Evolutionary conservation across 2,797 vertebrate species (phyloP), one percentile per base, ranked within the genome.

Genomic region (Ammospiza maritima): DNA sequence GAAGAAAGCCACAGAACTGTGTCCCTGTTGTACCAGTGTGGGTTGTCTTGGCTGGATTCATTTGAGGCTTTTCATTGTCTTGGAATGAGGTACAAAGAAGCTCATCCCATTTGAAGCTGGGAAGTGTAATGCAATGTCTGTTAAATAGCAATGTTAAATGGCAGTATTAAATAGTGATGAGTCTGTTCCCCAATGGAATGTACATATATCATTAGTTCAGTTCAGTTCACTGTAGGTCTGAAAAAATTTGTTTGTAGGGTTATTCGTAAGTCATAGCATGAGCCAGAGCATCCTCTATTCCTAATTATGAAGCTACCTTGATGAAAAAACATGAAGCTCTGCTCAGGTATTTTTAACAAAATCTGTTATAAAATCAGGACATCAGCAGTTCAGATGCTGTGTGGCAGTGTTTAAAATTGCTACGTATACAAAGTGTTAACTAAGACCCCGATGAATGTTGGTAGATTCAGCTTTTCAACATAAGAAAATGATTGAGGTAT

Each of bases 1-100:
- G 70, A 66, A 75, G 30, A 40, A 84, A 88, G 54, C 27, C 36
- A 47, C 6, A 1, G 1, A 74, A 7, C 17, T 40, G 5, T 7
- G 15, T 44, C n/a, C 30, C 36, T 62, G n/a, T 34, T 0, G 0
- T 21, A 27, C 30, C 51, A 30, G 18, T 13, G 45, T 45, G 1
- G 0, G 10, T 21, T 85, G 34, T 38, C 67, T 44, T 56, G 32
- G n/a, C 32, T 82, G 56, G 40, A 64, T 60, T 85, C 56, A 53
- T 62, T 17, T 56, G 32, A 75, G 73, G 71, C 7, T 53, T 20
- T 30, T 71, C 14, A 13, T 50, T 50, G 17, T 50, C 29, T 67
- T 4, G 7, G 26, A 64, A 69, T 8, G 30, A 67, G 21, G 21
- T 66, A 40, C 30, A 61, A 85, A 85, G n/a, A 17, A 50, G 3